Conservation (phyloP, 2,113 vertebrate species). For the Thamnophis sirtalis region DNA sequence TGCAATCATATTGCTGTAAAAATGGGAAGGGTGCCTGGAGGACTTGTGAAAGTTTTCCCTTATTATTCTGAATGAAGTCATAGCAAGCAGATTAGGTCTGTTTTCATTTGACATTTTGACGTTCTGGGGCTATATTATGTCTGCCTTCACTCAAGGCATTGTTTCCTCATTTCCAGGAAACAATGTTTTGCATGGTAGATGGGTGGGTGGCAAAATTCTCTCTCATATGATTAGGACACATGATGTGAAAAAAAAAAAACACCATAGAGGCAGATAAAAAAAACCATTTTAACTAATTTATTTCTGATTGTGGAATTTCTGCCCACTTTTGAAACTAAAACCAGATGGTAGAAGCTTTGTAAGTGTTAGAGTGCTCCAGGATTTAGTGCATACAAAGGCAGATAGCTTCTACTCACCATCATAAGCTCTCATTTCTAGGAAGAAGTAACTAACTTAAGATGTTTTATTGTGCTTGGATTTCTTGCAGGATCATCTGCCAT, state of each 20-base stretch:
- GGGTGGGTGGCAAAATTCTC: neutral
- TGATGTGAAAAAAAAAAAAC: constrained; percentile 9
- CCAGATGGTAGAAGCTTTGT: constrained; percentile 6
- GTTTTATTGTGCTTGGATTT: neutral
- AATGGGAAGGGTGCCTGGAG: neutral
- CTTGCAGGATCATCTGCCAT: neutral
- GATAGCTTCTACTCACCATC: neutral
- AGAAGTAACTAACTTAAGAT: constrained; percentile 16
- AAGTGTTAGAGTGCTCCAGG: neutral
- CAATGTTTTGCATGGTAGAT: constrained; percentile 1
- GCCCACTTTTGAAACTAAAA: constrained; percentile 31
- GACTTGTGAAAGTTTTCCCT: neutral
- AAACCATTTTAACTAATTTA: constrained; percentile 13
- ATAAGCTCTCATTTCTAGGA: constrained; percentile 11
- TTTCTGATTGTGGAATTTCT: constrained; percentile 34
- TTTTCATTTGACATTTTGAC: constrained; percentile 26
- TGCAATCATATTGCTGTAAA: constrained; percentile 8
- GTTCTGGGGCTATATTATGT: constrained; percentile 17
- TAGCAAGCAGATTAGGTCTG: neutral
- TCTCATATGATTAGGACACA: neutral
- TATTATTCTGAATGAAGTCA: constrained; percentile 9
- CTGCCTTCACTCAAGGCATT: constrained; percentile 4
- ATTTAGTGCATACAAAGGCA: neutral
- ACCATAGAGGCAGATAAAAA: constrained; percentile 13
- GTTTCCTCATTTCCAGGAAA: neutral